A percentile compares a stretch with the other conserved stretches of the same genome.
phyloP scores from a whole-genome alignment of 2,113 vertebrate species.

The Toxotes chatareus region DNA sequence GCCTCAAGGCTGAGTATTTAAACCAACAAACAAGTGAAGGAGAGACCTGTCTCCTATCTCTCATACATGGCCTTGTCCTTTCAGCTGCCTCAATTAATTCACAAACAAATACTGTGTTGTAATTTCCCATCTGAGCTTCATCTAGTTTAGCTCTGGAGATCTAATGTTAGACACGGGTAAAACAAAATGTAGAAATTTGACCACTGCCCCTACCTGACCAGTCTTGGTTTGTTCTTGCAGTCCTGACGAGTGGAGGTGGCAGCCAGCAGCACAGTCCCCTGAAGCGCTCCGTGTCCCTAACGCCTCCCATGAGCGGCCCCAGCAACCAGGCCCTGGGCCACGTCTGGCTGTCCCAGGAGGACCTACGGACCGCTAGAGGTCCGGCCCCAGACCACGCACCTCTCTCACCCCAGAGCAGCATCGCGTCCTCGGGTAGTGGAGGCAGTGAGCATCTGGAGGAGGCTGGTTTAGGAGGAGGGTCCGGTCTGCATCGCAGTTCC shows the following conservation, averaged over 20 bases:
- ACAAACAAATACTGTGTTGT: background rate
- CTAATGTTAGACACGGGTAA: too few relatives aligned
- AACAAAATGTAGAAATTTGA: background rate
- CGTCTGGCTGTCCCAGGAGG: slow-evolving; percentile 99
- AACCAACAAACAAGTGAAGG: background rate
- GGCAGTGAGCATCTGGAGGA: slow-evolving; percentile 99
- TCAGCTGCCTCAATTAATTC: slow-evolving; percentile 5
- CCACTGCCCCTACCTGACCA: slow-evolving; percentile 18
- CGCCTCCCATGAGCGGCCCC: slow-evolving; percentile 97
- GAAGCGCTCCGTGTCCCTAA: slow-evolving; percentile 99
- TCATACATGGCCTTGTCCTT: background rate
- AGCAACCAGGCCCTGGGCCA: slow-evolving; percentile 93
- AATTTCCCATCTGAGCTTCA: background rate
- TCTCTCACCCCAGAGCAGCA: slow-evolving; percentile 99
- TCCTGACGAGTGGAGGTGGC: slow-evolving; percentile 87
- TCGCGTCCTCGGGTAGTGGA: slow-evolving; percentile 98
- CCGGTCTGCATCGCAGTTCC: slow-evolving; percentile 90
- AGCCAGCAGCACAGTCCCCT: slow-evolving; percentile 94
- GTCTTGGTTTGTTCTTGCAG: slow-evolving; percentile 84
- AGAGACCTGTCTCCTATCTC: background rate
- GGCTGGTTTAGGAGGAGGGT: slow-evolving; percentile 80
- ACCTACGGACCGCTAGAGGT: slow-evolving; percentile 91
- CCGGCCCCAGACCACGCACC: slow-evolving; percentile 95
- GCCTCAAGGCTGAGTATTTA: background rate
- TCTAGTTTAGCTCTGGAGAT: background rate